These are phyloP conservation scores for Zaprionus tsacasi DNA, from an alignment of 1,140 invertebrate genomes.

Conservation along the genomic window DNA sequence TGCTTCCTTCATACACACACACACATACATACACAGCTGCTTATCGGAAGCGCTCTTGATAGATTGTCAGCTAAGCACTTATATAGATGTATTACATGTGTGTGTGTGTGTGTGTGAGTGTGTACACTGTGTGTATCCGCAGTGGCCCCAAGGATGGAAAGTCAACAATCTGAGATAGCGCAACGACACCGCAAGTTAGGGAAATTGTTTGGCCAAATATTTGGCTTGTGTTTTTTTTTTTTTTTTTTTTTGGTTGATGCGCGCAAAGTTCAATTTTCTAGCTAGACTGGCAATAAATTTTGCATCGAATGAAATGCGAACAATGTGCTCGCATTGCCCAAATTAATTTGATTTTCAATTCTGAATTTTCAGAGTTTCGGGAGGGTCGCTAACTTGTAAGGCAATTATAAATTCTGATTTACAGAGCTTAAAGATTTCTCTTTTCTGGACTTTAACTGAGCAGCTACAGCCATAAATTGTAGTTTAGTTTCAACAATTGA, in stretches of 20 bases:
- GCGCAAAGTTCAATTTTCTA: constrained; percentile 6
- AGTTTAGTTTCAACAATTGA: background rate
- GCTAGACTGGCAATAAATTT: constrained; percentile 7
- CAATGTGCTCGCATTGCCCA: background rate
- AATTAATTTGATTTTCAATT: background rate
- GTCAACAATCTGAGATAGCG: constrained; percentile 32
- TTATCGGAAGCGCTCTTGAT: constrained; percentile 53
- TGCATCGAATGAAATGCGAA: constrained; percentile 1
- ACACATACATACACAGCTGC: constrained; percentile 13
- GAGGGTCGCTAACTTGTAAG: too few relatives aligned
- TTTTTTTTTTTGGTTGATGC: background rate
- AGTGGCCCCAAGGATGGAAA: constrained; percentile 28
- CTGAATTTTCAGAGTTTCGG: background rate
- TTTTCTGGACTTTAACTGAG: background rate
- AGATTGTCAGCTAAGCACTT: constrained; percentile 59
- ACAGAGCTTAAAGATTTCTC: too few relatives aligned
- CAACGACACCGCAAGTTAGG: constrained; percentile 53
- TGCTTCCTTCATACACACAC: too few relatives aligned
- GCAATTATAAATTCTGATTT: too few relatives aligned
- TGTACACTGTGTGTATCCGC: constrained; percentile 21
- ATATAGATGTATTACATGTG: constrained; percentile 19
- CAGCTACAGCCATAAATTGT: background rate
- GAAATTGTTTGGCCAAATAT: constrained; percentile 63
- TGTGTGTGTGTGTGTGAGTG: constrained; percentile 15
- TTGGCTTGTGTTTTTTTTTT: constrained; percentile 22